Base-by-base conservation (phyloP, 2,888 invertebrate genomes). In the Sceliomorpha sp. region DNA sequence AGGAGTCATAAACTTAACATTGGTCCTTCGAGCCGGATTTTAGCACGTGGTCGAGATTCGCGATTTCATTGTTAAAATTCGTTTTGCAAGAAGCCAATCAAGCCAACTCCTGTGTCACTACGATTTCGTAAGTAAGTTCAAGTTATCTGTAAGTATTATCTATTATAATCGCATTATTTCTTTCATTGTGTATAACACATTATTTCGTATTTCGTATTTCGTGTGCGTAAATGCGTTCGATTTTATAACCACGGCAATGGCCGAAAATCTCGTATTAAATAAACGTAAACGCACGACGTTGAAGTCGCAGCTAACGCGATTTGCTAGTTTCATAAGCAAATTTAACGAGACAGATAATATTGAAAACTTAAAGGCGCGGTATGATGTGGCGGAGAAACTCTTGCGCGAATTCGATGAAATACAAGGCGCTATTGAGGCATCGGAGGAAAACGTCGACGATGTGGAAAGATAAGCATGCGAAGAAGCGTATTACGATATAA, bases 401-500 rank as follows among this genome's bases (percentile, higher is more conserved):
- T 50, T 50, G 17, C 9, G 14, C 3, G 10, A 40, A 24, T 40
- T 40, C 27, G 5, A 37, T 7, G 50, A 37, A 9, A 29, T 50
- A 24, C 36, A 50, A 39, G 6, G 8, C 24, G 40, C 1, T 2
- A 26, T 40, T 13, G 40, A 40, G 5, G 12, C 12, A 39, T 5
- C 17, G 8, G 26, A 10, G 1, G 7, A 20, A 24, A 15, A 37
- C 36, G 50, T 15, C n/a, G 34, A 48, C 13, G 26, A 24, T 4
- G 1, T 15, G 8, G 8, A 1, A 5, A 36, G 50, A 29, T 2
- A 37, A 26, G 2, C 1, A 14, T 50, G 36, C 15, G 50, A 37
- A 14, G 50, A 27, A 26, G 26, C 37, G 1, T 50, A 50, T 37
- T 50, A 37, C 39, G 37, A 50, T 1, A 27, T 39, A 15, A 36